phyloP scores from a whole-genome alignment of 2,113 vertebrate species.

The Tachysurus vachellii region DNA sequence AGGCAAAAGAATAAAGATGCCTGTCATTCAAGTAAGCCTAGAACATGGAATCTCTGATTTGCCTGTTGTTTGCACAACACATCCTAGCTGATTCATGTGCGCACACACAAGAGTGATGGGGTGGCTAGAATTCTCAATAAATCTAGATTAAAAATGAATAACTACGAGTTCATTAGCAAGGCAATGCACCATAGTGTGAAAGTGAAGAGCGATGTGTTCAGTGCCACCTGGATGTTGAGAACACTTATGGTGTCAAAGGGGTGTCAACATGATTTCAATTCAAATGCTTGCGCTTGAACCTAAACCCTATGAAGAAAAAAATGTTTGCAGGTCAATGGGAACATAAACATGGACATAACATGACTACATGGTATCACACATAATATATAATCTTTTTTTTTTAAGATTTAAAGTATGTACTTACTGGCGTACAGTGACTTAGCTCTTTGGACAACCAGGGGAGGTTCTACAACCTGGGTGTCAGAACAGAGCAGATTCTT shows the following conservation, averaged over 20 bases:
- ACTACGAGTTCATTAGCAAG: not conserved
- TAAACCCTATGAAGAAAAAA: no score
- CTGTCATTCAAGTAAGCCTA: no score
- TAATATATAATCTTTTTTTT: not conserved
- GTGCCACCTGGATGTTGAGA: not conserved
- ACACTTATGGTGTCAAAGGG: not conserved
- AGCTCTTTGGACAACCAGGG: not conserved
- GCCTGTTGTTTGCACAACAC: no score
- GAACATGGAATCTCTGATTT: no score
- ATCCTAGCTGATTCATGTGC: no score
- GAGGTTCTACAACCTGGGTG: not conserved
- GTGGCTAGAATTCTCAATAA: no score
- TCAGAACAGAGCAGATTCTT: not conserved
- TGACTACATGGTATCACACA: not conserved
- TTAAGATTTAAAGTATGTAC: no score
- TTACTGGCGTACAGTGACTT: not conserved
- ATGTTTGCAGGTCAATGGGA: not conserved
- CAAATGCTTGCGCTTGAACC: not conserved
- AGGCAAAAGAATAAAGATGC: no score
- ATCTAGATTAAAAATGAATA: not conserved
- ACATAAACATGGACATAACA: not conserved
- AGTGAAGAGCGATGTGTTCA: not conserved
- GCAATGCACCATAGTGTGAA: no score
- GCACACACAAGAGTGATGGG: no score
- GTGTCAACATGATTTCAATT: not conserved